Conservation (phyloP, 2,888 invertebrate species). For the Drosophila formosana region DNA sequence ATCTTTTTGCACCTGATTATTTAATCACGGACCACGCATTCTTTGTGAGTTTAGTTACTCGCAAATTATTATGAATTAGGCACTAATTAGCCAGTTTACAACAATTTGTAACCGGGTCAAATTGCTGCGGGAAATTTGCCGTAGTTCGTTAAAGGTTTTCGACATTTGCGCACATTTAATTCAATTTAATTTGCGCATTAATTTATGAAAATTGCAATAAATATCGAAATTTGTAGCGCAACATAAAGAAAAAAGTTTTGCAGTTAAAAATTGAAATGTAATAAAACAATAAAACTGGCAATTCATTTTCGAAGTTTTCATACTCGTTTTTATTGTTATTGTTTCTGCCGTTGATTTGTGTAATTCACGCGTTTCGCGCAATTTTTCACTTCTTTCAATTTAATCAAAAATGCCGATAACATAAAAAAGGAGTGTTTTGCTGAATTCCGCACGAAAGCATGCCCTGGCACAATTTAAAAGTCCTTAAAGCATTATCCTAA, state of each 20-base stretch:
- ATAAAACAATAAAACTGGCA: conserved; percentile 41
- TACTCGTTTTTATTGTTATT: conserved; percentile 31
- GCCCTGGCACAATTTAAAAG: background rate
- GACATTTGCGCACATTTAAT: conserved; percentile 7
- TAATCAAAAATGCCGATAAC: conserved; percentile 43
- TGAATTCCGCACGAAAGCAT: background rate
- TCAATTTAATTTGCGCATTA: conserved; percentile 16
- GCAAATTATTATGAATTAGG: conserved; percentile 34
- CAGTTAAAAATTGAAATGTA: conserved; percentile 28
- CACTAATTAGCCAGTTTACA: conserved; percentile 45
- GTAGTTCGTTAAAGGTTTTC: conserved; percentile 21
- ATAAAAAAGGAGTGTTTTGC: conserved; percentile 4
- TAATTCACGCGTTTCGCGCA: conserved; percentile 67
- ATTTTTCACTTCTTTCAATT: conserved; percentile 77
- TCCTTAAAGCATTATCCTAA: no score
- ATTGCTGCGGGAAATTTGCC: conserved; percentile 29
- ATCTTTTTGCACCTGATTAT: conserved; percentile 26
- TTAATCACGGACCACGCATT: conserved; percentile 14
- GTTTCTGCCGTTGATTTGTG: conserved; percentile 67
- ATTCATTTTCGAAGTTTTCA: conserved; percentile 53
- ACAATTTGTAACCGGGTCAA: conserved; percentile 28
- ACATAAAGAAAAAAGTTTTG: conserved; percentile 13
- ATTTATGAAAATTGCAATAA: conserved; percentile 41
- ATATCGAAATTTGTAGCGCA: conserved; percentile 30
- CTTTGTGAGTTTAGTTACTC: background rate